Base-by-base conservation (phyloP, 2,113 vertebrate genomes). In the Chionis minor region DNA sequence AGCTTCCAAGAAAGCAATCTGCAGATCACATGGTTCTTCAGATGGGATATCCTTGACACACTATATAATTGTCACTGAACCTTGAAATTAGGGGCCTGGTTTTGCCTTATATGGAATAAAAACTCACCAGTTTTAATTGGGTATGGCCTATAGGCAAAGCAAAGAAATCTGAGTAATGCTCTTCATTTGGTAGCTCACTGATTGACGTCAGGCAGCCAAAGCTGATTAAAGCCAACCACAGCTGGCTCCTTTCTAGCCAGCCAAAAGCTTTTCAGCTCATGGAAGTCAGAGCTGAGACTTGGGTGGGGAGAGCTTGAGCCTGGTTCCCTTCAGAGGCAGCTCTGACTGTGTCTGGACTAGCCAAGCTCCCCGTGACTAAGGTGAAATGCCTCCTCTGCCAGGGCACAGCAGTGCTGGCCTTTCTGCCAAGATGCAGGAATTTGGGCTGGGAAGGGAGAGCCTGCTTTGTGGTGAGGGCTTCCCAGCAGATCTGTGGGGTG, bases 1-100 rank as follows among this genome's bases (percentile, higher is more conserved):
- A 96, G 77, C 81, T 97, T 95, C 79, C 87, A 96, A 94, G 88
- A 96, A 97, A 96, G 72, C 55, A 91, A 88, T 96, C 91, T 95
- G 78, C 8, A 21, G 42, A 78, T 63, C 63, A 61, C 14, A 1
- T 27, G 3, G 96, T 97, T 91, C 61, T 93, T 96, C 52, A 61
- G 88, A 87, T 95, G 86, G 91, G 73, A 92, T 72, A 91, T 90
- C 83, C 79, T 82, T 97, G 92, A 94, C 2, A 26, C 51, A 40
- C 67, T 86, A 44, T 71, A 55, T 9, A 95, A 78, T 95, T 98
- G 95, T 90, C 96, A 95, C 67, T 94, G 93, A 95, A 79, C 85
- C 55, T 94, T 82, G 74, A 54, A 73, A 92, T 73, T 89, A 92
- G 44, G 62, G 67, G 73, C 73, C 79, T 93, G 40, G 38, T 92